Base-by-base conservation (phyloP, 2,888 invertebrate genomes). In the Stenurella melanura region DNA sequence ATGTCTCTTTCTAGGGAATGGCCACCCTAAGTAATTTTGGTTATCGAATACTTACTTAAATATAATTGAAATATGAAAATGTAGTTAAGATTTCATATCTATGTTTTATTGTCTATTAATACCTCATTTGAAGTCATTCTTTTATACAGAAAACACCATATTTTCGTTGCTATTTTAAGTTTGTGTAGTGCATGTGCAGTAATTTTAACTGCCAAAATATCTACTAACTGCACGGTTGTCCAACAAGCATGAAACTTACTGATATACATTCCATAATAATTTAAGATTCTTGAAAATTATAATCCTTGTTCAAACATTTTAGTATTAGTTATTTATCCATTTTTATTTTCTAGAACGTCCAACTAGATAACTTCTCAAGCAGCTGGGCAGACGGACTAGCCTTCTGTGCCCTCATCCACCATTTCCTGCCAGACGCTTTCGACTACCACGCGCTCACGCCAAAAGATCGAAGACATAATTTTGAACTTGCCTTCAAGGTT, bases 331-430 rank as follows among this genome's bases (percentile, higher is more conserved):
- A 17, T 18, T 17, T 64, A 42, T 17, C n/a, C 1, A 11, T 74
- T 80, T 78, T 80, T 74, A 77, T 82, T 83, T 87, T 90, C 61
- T 92, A 98, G 98, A 96, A 97, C 93, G 95, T 99, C 90, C 95
- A 97, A 92, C 94, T 99, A 93, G 97, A 96, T 89, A 99, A 99
- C 93, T 99, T 99, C 93, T 98, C 98, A 88, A 96, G 96, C 90
- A 96, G 96, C 91, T 99, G 99, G 99, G 96, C 96, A 91, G 96
- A 98, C 92, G 99, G 99, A 88, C 93, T 99, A 92, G 99, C 98
- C 85, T 99, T 99, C 93, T 99, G 98, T 92, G 99, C 99, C 87
- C 94, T 99, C 87, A 94, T 99, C 88, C 99, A 99, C 92, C 98
- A 98, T 92, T 99, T 98, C 93, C 94, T 95, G 90, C 98, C 98